Evolutionary conservation across 1,140 invertebrate species (phyloP).

Genomic region (Meloidogyne chitwoodi): DNA sequence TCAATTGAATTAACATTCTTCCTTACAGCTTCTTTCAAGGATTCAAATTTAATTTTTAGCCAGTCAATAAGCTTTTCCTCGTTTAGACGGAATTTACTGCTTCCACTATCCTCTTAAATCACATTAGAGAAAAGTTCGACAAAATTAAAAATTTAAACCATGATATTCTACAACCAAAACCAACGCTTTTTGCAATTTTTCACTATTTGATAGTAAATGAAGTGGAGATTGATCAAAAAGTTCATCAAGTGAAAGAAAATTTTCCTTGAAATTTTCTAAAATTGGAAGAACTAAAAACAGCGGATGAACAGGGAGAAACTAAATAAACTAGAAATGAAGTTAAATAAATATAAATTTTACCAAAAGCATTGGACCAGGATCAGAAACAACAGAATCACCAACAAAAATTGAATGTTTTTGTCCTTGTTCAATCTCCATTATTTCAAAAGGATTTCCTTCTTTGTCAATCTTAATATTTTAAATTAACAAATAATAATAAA

Average conservation of each 20-base stretch:
- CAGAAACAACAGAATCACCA: slow-evolving; percentile 1
- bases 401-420: slow-evolving; percentile 9
- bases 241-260: background rate
- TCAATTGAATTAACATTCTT: background rate
- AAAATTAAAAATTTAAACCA: background rate
- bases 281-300: background rate
- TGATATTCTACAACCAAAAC: background rate
- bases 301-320: slow-evolving; percentile 19
- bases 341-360: background rate
- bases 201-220: background rate
- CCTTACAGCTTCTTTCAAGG: background rate
- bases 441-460: slow-evolving; percentile 11
- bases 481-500: background rate
- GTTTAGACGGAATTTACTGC: slow-evolving; percentile 3
- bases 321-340: background rate
- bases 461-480: slow-evolving; percentile 2
- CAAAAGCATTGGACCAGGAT: slow-evolving; percentile 3
- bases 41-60: background rate
- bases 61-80: background rate
- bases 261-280: background rate
- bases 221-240: background rate
- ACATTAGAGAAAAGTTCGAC: background rate
- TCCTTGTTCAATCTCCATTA: slow-evolving; percentile 3
- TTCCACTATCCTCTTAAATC: background rate
- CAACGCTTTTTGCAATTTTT: slow-evolving; percentile 4